Base-by-base conservation (phyloP, 1,140 invertebrate genomes). In the Ruditapes philippinarum region DNA sequence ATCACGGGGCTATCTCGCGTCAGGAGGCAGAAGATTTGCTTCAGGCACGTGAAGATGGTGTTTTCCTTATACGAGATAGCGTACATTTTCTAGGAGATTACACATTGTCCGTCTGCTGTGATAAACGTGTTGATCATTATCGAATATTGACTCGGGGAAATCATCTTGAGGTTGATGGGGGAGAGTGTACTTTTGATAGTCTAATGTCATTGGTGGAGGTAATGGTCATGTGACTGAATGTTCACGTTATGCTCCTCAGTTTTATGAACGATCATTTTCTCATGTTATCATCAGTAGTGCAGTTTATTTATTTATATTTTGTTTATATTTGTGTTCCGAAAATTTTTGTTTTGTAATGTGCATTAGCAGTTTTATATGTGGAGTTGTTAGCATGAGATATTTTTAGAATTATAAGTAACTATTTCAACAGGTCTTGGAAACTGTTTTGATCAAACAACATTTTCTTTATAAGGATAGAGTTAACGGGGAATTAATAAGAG, bases 51-150 rank as follows among this genome's bases (percentile, higher is more conserved):
- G 94, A 97, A 91, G 98, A 99, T 96, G 99, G 99, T 22, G 97
- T 99, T 54, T 99, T 99, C 96, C 97, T 99, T 89, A 98, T 99
- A 76, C 97, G 99, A 91, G 99, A 99, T 96, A 99, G 98, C 87
- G 99, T 99, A 42, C 99, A 99, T 96, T 99, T 98, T 96, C 99
- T 99, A 33, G 99, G 99, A 70, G 99, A 99, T 96, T 99, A 99
- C 95, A 99, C 99, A 57, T 96, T 99, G 19, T 99, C 99, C 96
- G 97, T 97, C 31, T 98, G 98, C 94, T 93, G 90, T 89, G 91
- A 93, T 54, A 91, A 90, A 19, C 84, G 92, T 74, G 92, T 94
- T 51, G 94, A 94, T 54, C 94, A 94, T 80, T 94, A 95, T 88
- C 91, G 93, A 57, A 91, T 95, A 65, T 88, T 95, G 40, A 86